Percentiles rank a stretch among this genome's conserved stretches.
These are phyloP conservation scores for Galerucella pusilla DNA, from an alignment of 2,888 invertebrate genomes.

Conservation along the genomic window DNA sequence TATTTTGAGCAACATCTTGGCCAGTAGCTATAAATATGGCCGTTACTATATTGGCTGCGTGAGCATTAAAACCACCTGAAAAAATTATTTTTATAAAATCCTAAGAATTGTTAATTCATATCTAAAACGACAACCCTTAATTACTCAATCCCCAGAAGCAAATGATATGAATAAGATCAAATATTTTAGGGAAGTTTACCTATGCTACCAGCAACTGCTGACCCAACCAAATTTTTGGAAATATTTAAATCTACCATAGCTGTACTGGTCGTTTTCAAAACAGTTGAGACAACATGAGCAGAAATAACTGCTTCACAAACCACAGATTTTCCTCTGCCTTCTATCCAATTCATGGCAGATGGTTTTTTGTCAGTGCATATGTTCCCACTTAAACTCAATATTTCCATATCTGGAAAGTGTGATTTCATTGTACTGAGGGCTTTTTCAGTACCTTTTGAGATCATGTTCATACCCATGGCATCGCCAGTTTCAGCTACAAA, in stretches of 20 bases:
- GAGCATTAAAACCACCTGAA: conserved; percentile 78
- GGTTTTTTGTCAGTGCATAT: conserved; percentile 98
- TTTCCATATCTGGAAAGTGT: conserved; percentile 87
- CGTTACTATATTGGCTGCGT: conserved; percentile 97
- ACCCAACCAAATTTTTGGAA: conserved; percentile 93
- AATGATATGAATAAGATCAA: no score
- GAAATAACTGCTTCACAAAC: conserved; percentile 91
- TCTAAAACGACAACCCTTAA: no score
- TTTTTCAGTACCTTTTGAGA: conserved; percentile 94
- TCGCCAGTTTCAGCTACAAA: conserved; percentile 81
- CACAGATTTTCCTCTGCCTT: conserved; percentile 90
- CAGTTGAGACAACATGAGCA: conserved; percentile 75
- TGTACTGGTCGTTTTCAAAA: conserved; percentile 87
- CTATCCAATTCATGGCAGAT: conserved; percentile 96
- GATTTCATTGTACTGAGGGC: conserved; percentile 79
- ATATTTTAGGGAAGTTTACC: conserved; percentile 62
- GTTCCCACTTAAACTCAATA: conserved; percentile 93
- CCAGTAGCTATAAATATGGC: conserved; percentile 97
- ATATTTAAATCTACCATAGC: conserved; percentile 89
- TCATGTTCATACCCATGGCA: conserved; percentile 99
- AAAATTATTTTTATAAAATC: not conserved
- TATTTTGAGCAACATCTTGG: conserved; percentile 97
- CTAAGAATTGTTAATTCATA: no score
- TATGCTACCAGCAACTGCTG: conserved; percentile 92
- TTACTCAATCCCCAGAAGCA: no score